phyloP scores from a whole-genome alignment of 1,140 invertebrate species.

The Neotoxoptera formosana region DNA sequence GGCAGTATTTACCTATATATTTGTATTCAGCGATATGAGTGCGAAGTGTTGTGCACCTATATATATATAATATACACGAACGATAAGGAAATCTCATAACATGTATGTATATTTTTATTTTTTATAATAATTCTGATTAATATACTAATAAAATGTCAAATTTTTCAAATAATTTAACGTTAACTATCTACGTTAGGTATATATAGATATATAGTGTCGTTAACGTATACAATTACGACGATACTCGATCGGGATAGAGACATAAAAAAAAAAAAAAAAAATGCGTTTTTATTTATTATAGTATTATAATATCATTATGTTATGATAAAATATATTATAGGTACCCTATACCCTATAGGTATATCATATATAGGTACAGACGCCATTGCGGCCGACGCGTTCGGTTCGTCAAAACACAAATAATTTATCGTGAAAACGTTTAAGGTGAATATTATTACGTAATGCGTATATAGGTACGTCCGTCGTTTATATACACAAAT shows the following conservation, averaged over 20 bases:
- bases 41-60: not conserved
- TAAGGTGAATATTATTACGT: conserved; percentile 19
- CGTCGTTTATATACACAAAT: not conserved
- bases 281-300: not conserved
- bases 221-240: not conserved
- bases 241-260: not conserved
- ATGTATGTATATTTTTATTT: conserved; percentile 3
- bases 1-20: not conserved
- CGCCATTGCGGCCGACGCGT: not conserved
- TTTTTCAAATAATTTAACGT: conserved; percentile 18
- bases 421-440: not conserved
- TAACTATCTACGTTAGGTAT: not conserved
- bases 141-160: conserved; percentile 18
- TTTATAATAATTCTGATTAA: conserved; percentile 23
- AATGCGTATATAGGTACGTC: not conserved
- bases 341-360: not conserved
- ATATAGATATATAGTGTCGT: conserved; percentile 7
- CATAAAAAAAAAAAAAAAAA: not conserved
- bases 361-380: not conserved
- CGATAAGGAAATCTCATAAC: not conserved
- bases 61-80: too few species aligned
- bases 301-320: not conserved
- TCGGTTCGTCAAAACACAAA: conserved; percentile 15
- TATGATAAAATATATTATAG: not conserved
- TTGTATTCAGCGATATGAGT: not conserved